Evolutionary conservation across 2,797 vertebrate species (phyloP).

Genomic region (Natrix natrix): DNA sequence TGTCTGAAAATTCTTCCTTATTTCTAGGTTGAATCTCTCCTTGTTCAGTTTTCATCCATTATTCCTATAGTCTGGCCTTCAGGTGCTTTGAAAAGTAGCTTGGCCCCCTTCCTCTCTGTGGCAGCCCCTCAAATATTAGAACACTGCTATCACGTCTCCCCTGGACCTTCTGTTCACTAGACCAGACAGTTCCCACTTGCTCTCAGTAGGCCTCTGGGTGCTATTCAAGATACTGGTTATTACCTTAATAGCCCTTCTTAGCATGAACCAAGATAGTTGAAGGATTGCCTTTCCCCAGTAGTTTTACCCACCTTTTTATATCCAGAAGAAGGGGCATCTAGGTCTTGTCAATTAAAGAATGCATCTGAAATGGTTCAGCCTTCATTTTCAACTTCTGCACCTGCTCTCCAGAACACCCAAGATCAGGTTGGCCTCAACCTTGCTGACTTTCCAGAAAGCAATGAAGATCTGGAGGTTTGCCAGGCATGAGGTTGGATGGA

Average conservation of each 20-base stretch:
- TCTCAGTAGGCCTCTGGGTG: neutral
- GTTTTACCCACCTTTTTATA: neutral
- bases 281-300: neutral
- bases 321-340: neutral
- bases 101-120: no score
- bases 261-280: neutral
- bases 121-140: no score
- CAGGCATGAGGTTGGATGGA: neutral
- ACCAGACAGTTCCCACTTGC: neutral
- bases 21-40: no score
- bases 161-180: no score
- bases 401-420: neutral
- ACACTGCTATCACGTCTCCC: no score
- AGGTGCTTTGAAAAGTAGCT: no score
- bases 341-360: neutral
- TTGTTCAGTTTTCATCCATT: no score
- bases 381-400: neutral
- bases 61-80: no score
- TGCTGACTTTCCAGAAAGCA: neutral
- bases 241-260: neutral
- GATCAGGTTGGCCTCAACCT: neutral
- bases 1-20: no score
- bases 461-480: neutral
- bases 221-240: neutral
- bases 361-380: neutral